A percentile compares a stretch with the other conserved stretches of the same genome.
phyloP scores from a whole-genome alignment of 2,113 vertebrate species.

The Argyrosomus japonicus region DNA sequence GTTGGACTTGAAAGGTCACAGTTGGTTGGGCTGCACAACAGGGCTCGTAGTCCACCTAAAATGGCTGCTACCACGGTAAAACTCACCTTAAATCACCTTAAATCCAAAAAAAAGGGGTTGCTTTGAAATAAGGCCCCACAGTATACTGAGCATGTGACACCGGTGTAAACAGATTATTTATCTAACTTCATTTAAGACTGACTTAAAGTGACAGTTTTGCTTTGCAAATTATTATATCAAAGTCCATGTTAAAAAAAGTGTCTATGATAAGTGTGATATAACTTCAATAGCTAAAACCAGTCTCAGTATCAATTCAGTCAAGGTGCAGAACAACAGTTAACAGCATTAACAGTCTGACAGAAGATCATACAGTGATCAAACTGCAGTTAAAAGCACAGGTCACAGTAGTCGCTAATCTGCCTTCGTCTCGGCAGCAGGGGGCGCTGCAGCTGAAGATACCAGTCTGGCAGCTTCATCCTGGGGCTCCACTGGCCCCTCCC shows the following conservation, averaged over 20 bases:
- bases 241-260: conserved; percentile 61
- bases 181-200: conserved; percentile 44
- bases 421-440: conserved; percentile 78
- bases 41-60: conserved; percentile 23
- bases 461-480: conserved; percentile 71
- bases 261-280: conserved; percentile 45
- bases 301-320: conserved; percentile 57
- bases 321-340: conserved; percentile 71
- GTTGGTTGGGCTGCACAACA: conserved; percentile 33
- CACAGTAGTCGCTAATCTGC: conserved; percentile 74
- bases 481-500: conserved; percentile 62
- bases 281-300: conserved; percentile 61
- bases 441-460: conserved; percentile 65
- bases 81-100: conserved; percentile 2
- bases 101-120: conserved; percentile 25
- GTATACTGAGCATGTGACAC: conserved; percentile 51
- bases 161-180: conserved; percentile 66
- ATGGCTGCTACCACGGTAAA: conserved; percentile 33
- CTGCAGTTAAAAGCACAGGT: conserved; percentile 37
- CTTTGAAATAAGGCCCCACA: conserved; percentile 60
- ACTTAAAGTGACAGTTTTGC: conserved; percentile 63
- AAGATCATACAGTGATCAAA: conserved; percentile 18
- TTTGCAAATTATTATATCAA: conserved; percentile 57
- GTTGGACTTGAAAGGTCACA: conserved; percentile 60
- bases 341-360: conserved; percentile 61